Conservation (phyloP, 2,113 vertebrate species). For the Platysteira castanea region DNA sequence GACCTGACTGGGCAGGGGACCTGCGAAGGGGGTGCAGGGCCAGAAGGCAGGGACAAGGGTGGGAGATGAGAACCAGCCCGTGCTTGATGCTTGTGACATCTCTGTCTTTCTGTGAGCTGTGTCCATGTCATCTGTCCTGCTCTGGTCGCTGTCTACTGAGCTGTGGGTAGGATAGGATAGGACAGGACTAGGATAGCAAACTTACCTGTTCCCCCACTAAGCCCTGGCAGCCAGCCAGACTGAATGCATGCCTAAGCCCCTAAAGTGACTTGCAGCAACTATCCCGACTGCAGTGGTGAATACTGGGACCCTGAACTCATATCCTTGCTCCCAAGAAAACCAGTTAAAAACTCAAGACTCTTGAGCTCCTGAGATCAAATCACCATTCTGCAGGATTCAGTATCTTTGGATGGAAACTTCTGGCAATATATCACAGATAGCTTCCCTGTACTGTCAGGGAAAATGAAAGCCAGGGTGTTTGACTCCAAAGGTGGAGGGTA, state of each 20-base stretch:
- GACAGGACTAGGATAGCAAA: neutral
- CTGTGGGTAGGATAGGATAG: no score
- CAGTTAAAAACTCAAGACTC: neutral
- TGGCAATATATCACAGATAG: neutral
- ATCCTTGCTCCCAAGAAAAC: neutral
- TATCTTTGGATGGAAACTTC: neutral
- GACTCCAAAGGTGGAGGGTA: neutral
- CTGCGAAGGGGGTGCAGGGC: neutral
- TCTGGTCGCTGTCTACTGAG: neutral
- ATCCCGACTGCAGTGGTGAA: neutral
- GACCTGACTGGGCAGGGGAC: neutral
- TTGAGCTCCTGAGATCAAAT: neutral
- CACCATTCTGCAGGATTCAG: neutral
- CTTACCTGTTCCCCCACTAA: neutral
- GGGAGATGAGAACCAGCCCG: neutral
- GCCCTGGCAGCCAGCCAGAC: neutral
- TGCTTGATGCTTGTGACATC: no score
- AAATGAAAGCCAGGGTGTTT: neutral
- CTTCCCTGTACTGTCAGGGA: neutral
- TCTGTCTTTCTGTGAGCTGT: neutral
- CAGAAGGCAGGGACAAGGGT: neutral
- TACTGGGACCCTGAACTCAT: neutral
- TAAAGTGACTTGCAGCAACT: neutral
- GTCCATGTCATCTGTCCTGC: neutral
- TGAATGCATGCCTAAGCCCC: neutral